Conservation (phyloP, 2,797 vertebrate genomes). For the Acipenser ruthenus region DNA sequence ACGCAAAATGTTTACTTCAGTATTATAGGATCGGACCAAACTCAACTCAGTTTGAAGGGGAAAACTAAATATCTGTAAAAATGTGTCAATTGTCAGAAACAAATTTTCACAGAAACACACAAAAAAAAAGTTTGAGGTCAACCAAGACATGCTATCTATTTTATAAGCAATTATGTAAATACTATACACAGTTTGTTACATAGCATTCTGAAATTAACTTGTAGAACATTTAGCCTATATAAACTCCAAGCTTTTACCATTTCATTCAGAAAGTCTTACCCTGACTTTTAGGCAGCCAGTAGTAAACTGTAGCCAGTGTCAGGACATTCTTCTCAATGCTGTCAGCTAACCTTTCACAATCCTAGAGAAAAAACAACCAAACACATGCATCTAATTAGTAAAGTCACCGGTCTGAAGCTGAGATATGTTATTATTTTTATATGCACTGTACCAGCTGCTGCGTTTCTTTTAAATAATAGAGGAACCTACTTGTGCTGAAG, state of each 20-base stretch:
- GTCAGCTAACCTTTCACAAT: slow-evolving; percentile 58
- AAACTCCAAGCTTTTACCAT: too few species aligned
- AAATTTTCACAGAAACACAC: background rate
- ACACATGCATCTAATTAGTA: background rate
- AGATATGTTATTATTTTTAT: background rate
- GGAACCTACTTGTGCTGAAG: slow-evolving; percentile 63
- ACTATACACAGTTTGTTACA: too few species aligned
- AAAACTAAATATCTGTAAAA: too few species aligned
- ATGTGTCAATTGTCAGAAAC: background rate
- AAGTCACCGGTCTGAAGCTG: too few species aligned
- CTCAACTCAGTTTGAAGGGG: too few species aligned
- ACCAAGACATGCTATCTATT: too few species aligned
- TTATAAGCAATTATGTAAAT: too few species aligned
- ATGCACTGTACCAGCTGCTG: background rate
- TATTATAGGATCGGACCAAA: too few species aligned
- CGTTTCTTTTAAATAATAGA: background rate
- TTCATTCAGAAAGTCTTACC: slow-evolving; percentile 51
- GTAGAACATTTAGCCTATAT: too few species aligned
- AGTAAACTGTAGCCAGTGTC: slow-evolving; percentile 66
- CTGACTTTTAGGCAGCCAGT: slow-evolving; percentile 79
- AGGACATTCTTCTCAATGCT: slow-evolving; percentile 61
- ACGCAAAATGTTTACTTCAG: too few species aligned
- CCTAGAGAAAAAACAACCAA: slow-evolving; percentile 40
- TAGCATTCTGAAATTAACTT: too few species aligned
- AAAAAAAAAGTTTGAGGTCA: too few species aligned